Evolutionary conservation across 2,888 invertebrate species (phyloP).

Genomic region (Agonopterix subpropinquella): DNA sequence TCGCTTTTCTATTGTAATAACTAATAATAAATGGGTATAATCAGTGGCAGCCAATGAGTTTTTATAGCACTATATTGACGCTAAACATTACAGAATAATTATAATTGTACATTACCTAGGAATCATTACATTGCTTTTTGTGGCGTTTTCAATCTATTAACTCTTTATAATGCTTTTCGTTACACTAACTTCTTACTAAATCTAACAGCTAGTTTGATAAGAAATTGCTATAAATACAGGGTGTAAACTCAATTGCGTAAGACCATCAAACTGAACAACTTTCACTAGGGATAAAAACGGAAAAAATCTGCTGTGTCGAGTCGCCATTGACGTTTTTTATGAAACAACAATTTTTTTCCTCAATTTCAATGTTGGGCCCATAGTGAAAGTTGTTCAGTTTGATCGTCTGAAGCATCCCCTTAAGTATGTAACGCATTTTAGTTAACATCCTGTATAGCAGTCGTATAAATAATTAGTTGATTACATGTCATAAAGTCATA

Average conservation of each 20-base stretch:
- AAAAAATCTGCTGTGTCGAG: too few relatives aligned
- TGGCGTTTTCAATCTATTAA: conserved; percentile 28
- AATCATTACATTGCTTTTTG: conserved; percentile 47
- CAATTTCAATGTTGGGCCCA: too few relatives aligned
- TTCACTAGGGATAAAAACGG: too few relatives aligned
- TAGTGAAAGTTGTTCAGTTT: too few relatives aligned
- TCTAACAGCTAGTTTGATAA: conserved; percentile 27
- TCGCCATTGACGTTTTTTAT: too few relatives aligned
- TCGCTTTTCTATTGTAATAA: conserved; percentile 3
- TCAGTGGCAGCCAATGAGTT: too few relatives aligned
- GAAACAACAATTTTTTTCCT: too few relatives aligned
- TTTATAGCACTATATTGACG: not conserved
- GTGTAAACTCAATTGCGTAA: too few relatives aligned
- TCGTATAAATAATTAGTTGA: not conserved
- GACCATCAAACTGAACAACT: too few relatives aligned
- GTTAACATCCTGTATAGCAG: too few relatives aligned
- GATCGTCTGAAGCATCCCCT: too few relatives aligned
- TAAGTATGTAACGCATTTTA: too few relatives aligned
- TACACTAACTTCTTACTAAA: conserved; percentile 20
- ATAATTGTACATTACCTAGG: conserved; percentile 52
- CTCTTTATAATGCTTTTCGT: conserved; percentile 24
- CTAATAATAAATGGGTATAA: not conserved
- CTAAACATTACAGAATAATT: conserved; percentile 11
- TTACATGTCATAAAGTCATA: conserved; percentile 16
- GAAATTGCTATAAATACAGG: not conserved